A percentile compares a stretch with the other conserved stretches of the same genome.
Conservation (phyloP, 1,140 invertebrate genomes). For the Sarcophaga peregrina region DNA sequence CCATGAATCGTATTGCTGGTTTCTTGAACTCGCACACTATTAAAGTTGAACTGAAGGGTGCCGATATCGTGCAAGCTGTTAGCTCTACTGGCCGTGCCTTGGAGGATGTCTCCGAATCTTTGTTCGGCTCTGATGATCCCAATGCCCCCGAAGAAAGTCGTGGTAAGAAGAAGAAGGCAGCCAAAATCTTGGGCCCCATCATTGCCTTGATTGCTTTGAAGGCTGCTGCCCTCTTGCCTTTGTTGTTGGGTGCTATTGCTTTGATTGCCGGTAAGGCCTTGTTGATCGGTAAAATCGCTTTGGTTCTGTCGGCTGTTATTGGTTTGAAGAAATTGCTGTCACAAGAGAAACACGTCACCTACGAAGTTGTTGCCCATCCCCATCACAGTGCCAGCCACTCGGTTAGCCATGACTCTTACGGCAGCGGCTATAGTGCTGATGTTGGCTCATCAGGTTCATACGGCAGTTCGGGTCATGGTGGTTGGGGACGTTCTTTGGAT, state of each 20-base stretch:
- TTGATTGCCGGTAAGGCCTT: constrained; percentile 86
- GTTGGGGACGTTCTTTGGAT: constrained; percentile 80
- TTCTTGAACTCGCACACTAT: constrained; percentile 83
- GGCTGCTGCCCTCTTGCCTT: constrained; percentile 79
- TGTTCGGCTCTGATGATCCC: constrained; percentile 69
- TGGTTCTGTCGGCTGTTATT: constrained; percentile 83
- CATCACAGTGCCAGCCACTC: constrained; percentile 76
- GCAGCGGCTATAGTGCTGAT: constrained; percentile 72
- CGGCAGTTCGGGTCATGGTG: constrained; percentile 70
- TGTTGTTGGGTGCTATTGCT: constrained; percentile 82
- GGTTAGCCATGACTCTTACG: constrained; percentile 73
- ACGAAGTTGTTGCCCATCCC: constrained; percentile 85
- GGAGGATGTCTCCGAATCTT: constrained; percentile 76
- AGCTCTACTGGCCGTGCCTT: constrained; percentile 81
- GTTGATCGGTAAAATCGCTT: constrained; percentile 83
- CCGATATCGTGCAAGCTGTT: constrained; percentile 82
- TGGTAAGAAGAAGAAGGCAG: constrained; percentile 84
- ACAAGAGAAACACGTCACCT: constrained; percentile 83
- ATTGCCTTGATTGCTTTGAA: constrained; percentile 80
- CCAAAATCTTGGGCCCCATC: constrained; percentile 81
- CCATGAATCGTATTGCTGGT: constrained; percentile 75
- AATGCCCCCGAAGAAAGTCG: constrained; percentile 73
- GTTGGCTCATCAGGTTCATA: constrained; percentile 69
- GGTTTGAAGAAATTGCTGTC: constrained; percentile 82
- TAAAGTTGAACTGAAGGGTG: constrained; percentile 85